Base-by-base conservation (phyloP, 64 coral and sea anemone species). In the Dendrophyllia cribrosa region DNA sequence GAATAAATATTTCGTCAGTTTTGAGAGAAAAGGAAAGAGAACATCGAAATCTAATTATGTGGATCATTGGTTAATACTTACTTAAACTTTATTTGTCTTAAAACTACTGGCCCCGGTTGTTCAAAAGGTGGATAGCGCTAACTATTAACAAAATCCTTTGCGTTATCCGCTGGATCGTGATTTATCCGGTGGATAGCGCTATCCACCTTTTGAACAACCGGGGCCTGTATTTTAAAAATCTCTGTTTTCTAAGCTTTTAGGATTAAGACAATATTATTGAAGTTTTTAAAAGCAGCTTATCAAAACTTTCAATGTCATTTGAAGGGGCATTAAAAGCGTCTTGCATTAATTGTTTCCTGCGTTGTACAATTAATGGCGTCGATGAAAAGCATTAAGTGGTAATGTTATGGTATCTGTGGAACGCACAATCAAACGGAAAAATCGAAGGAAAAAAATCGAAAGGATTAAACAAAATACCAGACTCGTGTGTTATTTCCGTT, bases 401-500 rank as follows among this genome's bases (percentile, higher is more conserved):
- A 79, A 2, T 64, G 7, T 64, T 26, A 15, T 19, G 46, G 34
- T 47, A 64, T 65, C 44, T 26, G 7, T 19, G 46, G 34, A 63
- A 64, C 48, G 59, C 70, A 7, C 9, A 17, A 45, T 72, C 24
- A 1, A 10, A 55, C 65, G 46, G 15, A n/a, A 47, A 64, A 65
- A 64, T 43, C 17, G 14, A 82, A n/a, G 58, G 26, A 13, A 64
- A 64, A 63, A 64, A 48, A 47, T 65, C 58, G 43, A 25, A 34
- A 65, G 59, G 78, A 64, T 82, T 64, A 82, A 55, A 7, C 59
- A 59, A 82, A n/a, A 26, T 7, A 43, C 15, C 25, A 61, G 17
- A 7, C 26, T 46, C 34, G 78, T 60, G 58, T 60, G 58, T 8
- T 45, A 64, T 82, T 82, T 82, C 59, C 78, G 78, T 64, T 82